Conservation (phyloP, 2,113 vertebrate species). For the Tamias sibiricus region DNA sequence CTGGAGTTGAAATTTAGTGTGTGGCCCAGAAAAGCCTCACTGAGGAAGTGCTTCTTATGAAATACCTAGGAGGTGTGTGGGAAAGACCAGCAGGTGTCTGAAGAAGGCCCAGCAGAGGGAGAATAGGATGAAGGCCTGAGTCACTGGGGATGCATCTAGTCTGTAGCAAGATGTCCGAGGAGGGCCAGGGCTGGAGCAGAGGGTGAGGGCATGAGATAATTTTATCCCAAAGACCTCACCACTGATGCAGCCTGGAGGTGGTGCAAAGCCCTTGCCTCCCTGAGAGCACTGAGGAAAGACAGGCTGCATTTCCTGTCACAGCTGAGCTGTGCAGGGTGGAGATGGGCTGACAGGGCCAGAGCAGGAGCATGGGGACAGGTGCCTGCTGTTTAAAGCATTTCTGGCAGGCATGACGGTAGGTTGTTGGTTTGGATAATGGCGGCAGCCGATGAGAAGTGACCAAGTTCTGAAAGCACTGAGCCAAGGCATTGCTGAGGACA, state of each 20-base stretch:
- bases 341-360: no score
- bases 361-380: no score
- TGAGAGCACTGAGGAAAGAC: not conserved
- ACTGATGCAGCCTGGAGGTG: accelerated
- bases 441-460: no score
- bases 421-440: no score
- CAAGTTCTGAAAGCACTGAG: not conserved
- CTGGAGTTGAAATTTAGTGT: not conserved
- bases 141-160: no score
- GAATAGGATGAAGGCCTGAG: not conserved
- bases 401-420: not conserved
- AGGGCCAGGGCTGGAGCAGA: accelerated
- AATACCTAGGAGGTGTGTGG: not conserved
- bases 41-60: not conserved
- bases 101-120: not conserved
- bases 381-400: not conserved
- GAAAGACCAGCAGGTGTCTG: not conserved
- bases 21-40: not conserved
- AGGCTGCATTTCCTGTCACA: no score
- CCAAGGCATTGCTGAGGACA: not conserved
- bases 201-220: not conserved
- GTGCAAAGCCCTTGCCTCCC: no score
- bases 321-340: no score
- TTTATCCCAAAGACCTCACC: no score
- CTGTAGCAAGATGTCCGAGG: no score